Conservation (phyloP, 2,797 vertebrate genomes). For the Trematomus bernacchii region DNA sequence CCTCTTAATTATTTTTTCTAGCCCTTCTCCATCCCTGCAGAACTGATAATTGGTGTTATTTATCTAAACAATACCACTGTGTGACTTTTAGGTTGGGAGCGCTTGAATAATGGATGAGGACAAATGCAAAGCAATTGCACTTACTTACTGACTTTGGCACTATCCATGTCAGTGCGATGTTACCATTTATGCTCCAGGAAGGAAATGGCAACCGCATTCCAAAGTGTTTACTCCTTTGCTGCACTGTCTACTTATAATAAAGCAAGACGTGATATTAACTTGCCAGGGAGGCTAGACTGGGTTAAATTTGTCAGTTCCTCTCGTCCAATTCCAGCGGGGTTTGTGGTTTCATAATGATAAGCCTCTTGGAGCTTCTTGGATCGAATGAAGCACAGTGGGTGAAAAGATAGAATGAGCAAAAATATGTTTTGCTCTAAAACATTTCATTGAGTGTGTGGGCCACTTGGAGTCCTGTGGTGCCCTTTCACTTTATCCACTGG, state of each 20-base stretch:
- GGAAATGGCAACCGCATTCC: slow-evolving; percentile 63
- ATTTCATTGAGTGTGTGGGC: slow-evolving; percentile 40
- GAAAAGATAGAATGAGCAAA: slow-evolving; percentile 57
- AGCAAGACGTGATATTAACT: slow-evolving; percentile 73
- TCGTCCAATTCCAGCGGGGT: slow-evolving; percentile 63
- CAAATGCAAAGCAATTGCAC: slow-evolving; percentile 81
- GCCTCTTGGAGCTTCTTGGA: slow-evolving; percentile 59
- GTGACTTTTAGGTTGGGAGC: slow-evolving; percentile 68
- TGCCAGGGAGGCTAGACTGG: slow-evolving; percentile 69
- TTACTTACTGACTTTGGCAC: slow-evolving; percentile 71
- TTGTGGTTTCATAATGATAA: slow-evolving; percentile 79
- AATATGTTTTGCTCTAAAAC: slow-evolving; percentile 60
- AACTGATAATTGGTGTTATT: slow-evolving; percentile 85
- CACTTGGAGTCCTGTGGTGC: slow-evolving; percentile 21
- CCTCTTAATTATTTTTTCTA: slow-evolving; percentile 76
- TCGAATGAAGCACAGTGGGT: slow-evolving; percentile 46
- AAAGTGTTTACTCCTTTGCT: slow-evolving; percentile 65
- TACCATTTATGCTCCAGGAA: slow-evolving; percentile 58
- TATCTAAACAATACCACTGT: slow-evolving; percentile 82
- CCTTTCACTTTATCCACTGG: slow-evolving; percentile 40
- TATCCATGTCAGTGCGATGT: slow-evolving; percentile 59
- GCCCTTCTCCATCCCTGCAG: slow-evolving; percentile 65
- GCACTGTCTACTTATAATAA: slow-evolving; percentile 63
- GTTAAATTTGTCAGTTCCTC: slow-evolving; percentile 76
- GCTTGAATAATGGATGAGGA: slow-evolving; percentile 86